These are phyloP conservation scores for Hirundo rustica DNA, from an alignment of 2,797 vertebrate genomes.

Conservation along the genomic window DNA sequence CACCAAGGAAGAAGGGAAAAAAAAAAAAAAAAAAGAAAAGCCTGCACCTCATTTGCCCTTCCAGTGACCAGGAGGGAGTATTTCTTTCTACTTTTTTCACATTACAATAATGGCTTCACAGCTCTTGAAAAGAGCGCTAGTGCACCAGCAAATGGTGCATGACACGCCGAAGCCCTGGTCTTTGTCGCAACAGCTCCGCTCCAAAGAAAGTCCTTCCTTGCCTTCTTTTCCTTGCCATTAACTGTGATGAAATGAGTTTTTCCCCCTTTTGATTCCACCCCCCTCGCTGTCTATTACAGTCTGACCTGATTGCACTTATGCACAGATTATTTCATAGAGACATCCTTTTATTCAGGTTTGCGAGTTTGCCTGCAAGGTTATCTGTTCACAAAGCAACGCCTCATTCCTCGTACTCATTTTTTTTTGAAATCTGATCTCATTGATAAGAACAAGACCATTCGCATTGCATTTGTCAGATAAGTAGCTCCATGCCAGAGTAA, in stretches of 20 bases:
- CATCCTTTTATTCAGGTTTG: slow-evolving; percentile 76
- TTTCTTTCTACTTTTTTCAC: slow-evolving; percentile 82
- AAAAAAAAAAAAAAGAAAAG: slow-evolving; percentile 16
- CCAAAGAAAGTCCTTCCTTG: slow-evolving; percentile 81
- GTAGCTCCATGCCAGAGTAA: slow-evolving; percentile 62
- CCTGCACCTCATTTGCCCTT: slow-evolving; percentile 87
- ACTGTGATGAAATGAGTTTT: slow-evolving; percentile 83
- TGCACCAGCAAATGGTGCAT: slow-evolving; percentile 85
- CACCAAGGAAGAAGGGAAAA: not conserved
- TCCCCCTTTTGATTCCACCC: slow-evolving; percentile 76
- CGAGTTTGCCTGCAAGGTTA: slow-evolving; percentile 80
- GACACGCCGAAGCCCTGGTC: slow-evolving; percentile 76
- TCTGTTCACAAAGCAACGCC: slow-evolving; percentile 74
- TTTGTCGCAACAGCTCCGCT: slow-evolving; percentile 79
- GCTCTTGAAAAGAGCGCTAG: slow-evolving; percentile 82
- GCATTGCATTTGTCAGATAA: slow-evolving; percentile 76
- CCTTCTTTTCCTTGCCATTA: slow-evolving; percentile 85
- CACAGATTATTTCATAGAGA: slow-evolving; percentile 78
- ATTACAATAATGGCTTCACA: slow-evolving; percentile 84
- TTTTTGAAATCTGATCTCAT: slow-evolving; percentile 76
- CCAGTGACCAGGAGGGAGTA: slow-evolving; percentile 83
- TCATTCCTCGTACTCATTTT: slow-evolving; percentile 58
- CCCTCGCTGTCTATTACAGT: slow-evolving; percentile 73
- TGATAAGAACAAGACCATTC: slow-evolving; percentile 74
- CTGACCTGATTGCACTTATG: slow-evolving; percentile 78